A percentile compares a stretch with the other conserved stretches of the same genome.
These are phyloP conservation scores for Iphiclides podalirius DNA, from an alignment of 2,888 invertebrate species.

Conservation along the genomic window DNA sequence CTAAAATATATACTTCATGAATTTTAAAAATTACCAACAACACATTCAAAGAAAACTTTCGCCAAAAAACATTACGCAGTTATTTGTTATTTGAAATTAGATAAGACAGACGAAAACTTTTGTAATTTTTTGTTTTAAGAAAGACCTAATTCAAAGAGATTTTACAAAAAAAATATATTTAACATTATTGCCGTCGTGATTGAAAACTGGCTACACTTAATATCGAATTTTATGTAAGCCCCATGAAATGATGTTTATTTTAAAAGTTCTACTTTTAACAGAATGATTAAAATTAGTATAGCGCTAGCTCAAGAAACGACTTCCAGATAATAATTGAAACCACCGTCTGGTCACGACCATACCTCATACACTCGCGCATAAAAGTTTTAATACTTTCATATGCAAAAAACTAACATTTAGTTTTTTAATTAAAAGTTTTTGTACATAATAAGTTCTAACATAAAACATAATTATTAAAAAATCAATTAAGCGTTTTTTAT, in stretches of 20 bases:
- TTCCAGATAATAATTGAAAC: slow-evolving; percentile 78
- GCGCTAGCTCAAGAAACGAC: slow-evolving; percentile 62
- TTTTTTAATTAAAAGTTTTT: too few species aligned
- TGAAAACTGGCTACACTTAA: background rate
- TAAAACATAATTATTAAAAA: too few species aligned
- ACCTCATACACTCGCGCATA: slow-evolving; percentile 49
- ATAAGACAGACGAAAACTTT: too few species aligned
- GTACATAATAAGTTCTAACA: too few species aligned
- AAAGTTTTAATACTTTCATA: slow-evolving; percentile 25
- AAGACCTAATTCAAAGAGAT: too few species aligned
- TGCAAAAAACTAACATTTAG: too few species aligned
- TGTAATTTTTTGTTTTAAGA: slow-evolving; percentile 18
- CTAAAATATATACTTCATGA: too few species aligned
- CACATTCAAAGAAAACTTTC: too few species aligned
- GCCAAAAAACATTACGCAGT: too few species aligned
- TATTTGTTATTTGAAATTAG: too few species aligned
- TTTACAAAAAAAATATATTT: background rate
- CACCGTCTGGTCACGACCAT: slow-evolving; percentile 74
- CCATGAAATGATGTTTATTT: slow-evolving; percentile 27
- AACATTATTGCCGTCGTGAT: background rate
- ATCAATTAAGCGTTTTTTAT: too few species aligned
- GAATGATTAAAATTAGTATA: slow-evolving; percentile 67
- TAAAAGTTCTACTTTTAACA: slow-evolving; percentile 47
- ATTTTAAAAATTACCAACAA: too few species aligned
- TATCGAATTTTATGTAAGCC: slow-evolving; percentile 4